These are phyloP conservation scores for Centropus bengalensis DNA, from an alignment of 2,113 vertebrate genomes.

Conservation along the genomic window DNA sequence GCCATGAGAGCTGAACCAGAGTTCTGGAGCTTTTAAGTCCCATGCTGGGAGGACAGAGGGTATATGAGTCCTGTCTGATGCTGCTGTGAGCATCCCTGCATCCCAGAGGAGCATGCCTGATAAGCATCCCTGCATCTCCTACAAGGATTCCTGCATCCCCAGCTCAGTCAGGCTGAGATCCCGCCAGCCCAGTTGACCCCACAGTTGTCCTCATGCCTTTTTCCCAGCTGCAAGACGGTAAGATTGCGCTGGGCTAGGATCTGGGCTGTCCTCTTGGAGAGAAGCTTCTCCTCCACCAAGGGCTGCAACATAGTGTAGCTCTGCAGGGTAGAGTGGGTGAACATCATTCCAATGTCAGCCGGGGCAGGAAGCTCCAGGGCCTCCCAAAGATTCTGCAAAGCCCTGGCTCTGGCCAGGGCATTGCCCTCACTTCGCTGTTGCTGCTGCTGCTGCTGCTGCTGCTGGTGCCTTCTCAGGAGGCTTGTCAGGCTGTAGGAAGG, in stretches of 20 bases:
- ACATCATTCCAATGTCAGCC: fast-evolving
- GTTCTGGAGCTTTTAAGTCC: background rate
- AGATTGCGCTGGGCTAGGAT: constrained; percentile 48
- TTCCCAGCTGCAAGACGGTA: constrained; percentile 33
- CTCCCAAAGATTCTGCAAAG: constrained; percentile 57
- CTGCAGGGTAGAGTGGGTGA: constrained; percentile 48
- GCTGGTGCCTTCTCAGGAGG: constrained; percentile 34
- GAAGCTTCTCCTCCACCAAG: constrained; percentile 17
- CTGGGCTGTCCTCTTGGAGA: background rate
- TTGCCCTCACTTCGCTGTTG: background rate
- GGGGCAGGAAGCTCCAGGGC: background rate
- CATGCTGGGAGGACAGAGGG: background rate
- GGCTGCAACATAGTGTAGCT: constrained; percentile 44
- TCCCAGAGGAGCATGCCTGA: background rate
- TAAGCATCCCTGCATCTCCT: background rate
- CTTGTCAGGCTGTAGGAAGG: constrained; percentile 50
- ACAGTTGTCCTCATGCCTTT: fast-evolving
- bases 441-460: background rate
- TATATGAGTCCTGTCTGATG: background rate
- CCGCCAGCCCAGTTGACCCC: background rate
- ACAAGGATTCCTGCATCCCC: background rate
- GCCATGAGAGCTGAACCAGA: background rate
- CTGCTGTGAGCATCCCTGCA: background rate
- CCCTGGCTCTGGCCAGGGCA: background rate
- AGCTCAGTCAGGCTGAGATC: fast-evolving